Evolutionary conservation across 2,888 invertebrate genomes (phyloP), one percentile per base, ranked within the genome.

Genomic region (Spilarctia lutea): DNA sequence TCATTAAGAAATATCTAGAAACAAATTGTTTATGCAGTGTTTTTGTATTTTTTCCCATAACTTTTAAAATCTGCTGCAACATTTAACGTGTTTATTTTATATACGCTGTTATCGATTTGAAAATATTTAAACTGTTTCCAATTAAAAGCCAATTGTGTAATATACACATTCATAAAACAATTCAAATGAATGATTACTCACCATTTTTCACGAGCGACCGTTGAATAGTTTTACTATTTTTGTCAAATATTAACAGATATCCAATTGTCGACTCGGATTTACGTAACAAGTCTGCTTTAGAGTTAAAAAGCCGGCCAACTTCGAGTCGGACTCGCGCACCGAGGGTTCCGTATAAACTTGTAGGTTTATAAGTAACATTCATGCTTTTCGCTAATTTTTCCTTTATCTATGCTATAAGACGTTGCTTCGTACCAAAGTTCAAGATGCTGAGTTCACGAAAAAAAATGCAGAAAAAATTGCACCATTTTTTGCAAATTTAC

Each of bases 41-140:
- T 30, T 33, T 35, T 39, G 52, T 39, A 18, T 35, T 69, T 69
- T n/a, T 69, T 67, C 65, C 52, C 65, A 69, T 27, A 68, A 30
- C 68, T 65, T 33, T 45, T 39, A 27, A 65, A 74, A 69, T 27
- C 24, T 48, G 27, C 56, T 74, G 39, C 73, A 73, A 70, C 52
- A 16, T 30, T 48, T 52, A 65, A 74, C 73, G 20, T 74, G 56
- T 70, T 74, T 65, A 69, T 74, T 48, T 35, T 65, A 70, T 71
- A 11, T 7, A 35, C 48, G 20, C 30, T 45, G 13, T 18, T 71
- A 45, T 71, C 70, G 30, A 63, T 30, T 39, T 39, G 69, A 18
- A n/a, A 52, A 39, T 70, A 33, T 39, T 60, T n/a, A 18, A 60
- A 70, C 60, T 39, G 56, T 35, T 69, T 69, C 27, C 13, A 52